Evolutionary conservation across 2,797 vertebrate genomes (phyloP), one percentile per base, ranked within the genome.

Genomic region (Salarias fasciatus): DNA sequence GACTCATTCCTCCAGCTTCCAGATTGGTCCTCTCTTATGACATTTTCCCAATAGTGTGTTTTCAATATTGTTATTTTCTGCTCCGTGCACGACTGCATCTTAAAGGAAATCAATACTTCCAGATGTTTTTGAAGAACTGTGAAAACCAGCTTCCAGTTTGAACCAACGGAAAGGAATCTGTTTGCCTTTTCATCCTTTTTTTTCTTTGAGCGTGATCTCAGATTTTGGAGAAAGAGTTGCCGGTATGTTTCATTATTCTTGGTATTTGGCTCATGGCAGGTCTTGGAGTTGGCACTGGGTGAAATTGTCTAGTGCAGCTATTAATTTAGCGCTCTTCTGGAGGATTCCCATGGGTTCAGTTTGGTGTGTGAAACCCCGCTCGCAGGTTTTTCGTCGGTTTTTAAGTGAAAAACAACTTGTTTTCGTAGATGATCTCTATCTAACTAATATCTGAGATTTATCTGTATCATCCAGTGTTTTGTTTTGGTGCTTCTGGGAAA

Each of bases 401-500:
- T 29, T 11, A 5, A 36, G 36, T 35, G 0, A 49, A 41, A 36
- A 56, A 5, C 33, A 35, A 35, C 6, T 33, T 6, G 33, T 35
- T 35, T n/a, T 9, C 9, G 6, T 35, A 33, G 9, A 9, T 24
- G 18, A 13, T 46, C 41, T 10, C 33, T 61, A 49, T 67, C 40
- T 43, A 59, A 49, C 40, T 58, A 52, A 72, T 37, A 68, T 80
- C 61, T 72, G 62, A 61, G 62, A 59, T 82, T 50, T 42, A 72
- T 69, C 48, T 40, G 42, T 54, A 57, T 51, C 64, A 77, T 75
- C 59, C 79, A 53, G 67, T 86, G 63, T 63, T 84, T 77, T 80
- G 74, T 79, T 72, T 80, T 63, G 75, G 50, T 74, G 66, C 58
- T 83, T 82, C 81, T 90, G 89, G 88, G 89, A 91, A 91, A 90